Conservation (phyloP, 2,888 invertebrate genomes). For the Rhagonycha lutea region DNA sequence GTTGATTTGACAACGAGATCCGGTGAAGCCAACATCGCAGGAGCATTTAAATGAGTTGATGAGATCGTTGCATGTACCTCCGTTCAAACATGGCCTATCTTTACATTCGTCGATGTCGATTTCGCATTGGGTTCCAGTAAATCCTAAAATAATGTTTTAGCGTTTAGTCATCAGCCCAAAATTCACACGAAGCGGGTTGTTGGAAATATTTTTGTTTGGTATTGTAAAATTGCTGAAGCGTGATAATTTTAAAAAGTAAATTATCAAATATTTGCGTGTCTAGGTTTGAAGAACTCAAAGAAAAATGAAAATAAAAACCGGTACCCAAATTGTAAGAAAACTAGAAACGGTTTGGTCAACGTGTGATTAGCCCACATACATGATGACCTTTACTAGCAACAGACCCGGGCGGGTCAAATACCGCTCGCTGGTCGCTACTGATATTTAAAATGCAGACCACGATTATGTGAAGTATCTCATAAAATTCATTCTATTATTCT, state of each 20-base stretch:
- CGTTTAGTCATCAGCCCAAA: too few species aligned
- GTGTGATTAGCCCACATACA: conserved; percentile 27
- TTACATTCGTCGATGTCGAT: conserved; percentile 90
- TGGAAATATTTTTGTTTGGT: too few species aligned
- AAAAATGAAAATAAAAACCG: conserved; percentile 6
- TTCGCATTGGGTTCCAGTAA: conserved; percentile 88
- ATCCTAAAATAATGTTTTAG: conserved; percentile 61
- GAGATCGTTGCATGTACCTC: conserved; percentile 83
- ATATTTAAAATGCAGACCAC: conserved; percentile 10
- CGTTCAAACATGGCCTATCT: conserved; percentile 83
- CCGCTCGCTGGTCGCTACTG: conserved; percentile 5
- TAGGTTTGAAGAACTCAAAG: neutral
- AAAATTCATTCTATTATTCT: conserved; percentile 9
- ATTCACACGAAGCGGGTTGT: neutral
- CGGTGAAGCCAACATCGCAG: conserved; percentile 86
- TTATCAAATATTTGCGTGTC: neutral
- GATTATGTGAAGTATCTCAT: conserved; percentile 3
- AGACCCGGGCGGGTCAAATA: conserved; percentile 20
- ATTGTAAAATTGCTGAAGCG: neutral
- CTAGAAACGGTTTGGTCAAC: conserved; percentile 10
- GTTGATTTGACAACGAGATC: conserved; percentile 84
- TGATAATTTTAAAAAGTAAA: neutral
- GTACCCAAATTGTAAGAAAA: conserved; percentile 17
- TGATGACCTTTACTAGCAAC: conserved; percentile 14
- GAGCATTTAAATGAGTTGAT: conserved; percentile 87